Conservation (phyloP, 2,888 invertebrate species). For the Formica aserva region DNA sequence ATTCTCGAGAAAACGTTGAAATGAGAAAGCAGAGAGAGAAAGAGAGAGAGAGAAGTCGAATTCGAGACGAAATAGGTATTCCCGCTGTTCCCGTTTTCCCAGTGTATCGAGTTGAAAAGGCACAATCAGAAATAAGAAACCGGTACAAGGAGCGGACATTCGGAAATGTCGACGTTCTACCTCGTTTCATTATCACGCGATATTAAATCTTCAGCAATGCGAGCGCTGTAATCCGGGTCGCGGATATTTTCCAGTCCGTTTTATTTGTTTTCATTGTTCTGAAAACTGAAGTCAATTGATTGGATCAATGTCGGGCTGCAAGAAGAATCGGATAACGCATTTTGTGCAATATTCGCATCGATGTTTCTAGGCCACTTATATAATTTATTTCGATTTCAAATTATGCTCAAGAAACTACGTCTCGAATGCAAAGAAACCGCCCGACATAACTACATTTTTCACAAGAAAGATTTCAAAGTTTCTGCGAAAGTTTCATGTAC, state of each 20-base stretch:
- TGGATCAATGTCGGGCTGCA: not conserved
- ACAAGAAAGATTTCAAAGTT: slow-evolving; percentile 34
- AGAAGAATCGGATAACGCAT: slow-evolving; percentile 16
- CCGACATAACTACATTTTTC: slow-evolving; percentile 17
- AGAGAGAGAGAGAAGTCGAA: not conserved
- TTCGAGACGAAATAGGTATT: slow-evolving; percentile 33
- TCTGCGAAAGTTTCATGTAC: not conserved
- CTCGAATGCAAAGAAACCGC: slow-evolving; percentile 8
- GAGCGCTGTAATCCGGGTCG: not conserved
- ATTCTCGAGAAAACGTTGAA: slow-evolving; percentile 63
- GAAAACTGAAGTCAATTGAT: not conserved
- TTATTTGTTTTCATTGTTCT: not conserved
- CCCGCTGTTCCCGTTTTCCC: slow-evolving; percentile 51
- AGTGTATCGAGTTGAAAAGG: slow-evolving; percentile 48
- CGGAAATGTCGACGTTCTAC: not conserved
- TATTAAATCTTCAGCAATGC: slow-evolving; percentile 19
- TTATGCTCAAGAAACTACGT: not conserved
- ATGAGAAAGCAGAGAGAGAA: slow-evolving; percentile 42
- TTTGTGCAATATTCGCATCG: not conserved
- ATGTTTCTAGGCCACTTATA: not conserved
- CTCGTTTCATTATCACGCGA: slow-evolving; percentile 27
- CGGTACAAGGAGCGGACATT: not conserved
- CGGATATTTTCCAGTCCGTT: not conserved
- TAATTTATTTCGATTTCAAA: slow-evolving; percentile 5
- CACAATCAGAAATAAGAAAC: not conserved